Evolutionary conservation across 2,113 vertebrate genomes (phyloP), one percentile per base, ranked within the genome.

Genomic region (Lagopus leucura): DNA sequence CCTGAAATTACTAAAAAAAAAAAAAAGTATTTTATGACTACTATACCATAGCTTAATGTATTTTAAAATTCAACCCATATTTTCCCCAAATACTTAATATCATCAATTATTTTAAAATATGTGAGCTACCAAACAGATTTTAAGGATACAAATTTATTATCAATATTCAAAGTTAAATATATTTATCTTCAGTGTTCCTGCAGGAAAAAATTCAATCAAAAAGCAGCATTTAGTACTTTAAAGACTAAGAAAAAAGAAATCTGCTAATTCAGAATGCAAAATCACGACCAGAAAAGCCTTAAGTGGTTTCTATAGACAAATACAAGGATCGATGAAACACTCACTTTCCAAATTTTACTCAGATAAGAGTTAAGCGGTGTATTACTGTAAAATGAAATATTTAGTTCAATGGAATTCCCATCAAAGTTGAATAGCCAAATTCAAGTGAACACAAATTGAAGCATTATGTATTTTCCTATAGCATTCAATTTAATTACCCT

Each of bases 401-500:
- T 92, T 92, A 90, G 84, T 94, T 97, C 96, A 96, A 96, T 85
- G 67, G 93, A 95, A 97, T 88, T 94, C 88, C 96, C 91, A 95
- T 95, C 95, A 94, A 88, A 94, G 81, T 64, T 92, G 95, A 95
- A 95, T 89, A 96, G 93, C 76, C 58, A 95, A 97, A 97, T 96
- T 95, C 92, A 97, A 96, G 67, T 63, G 90, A 97, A 97, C 93
- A 94, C 78, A 96, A 96, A 95, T 61, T 92, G 90, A 97, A 95
- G 92, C 60, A 64, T 91, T 94, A 95, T 55, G 64, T 95, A 96
- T 76, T 95, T 97, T 96, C 94, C 90, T 94, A 88, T 78, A 97
- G 96, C 48, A 66, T 89, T 90, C 97, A 97, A 97, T 96, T 86
- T 95, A 97, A 97, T 97, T 95, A 96, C 48, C 69, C 92, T 88